Evolutionary conservation across 2,113 vertebrate genomes (phyloP).

Genomic region (Tricholaema leucomelas): DNA sequence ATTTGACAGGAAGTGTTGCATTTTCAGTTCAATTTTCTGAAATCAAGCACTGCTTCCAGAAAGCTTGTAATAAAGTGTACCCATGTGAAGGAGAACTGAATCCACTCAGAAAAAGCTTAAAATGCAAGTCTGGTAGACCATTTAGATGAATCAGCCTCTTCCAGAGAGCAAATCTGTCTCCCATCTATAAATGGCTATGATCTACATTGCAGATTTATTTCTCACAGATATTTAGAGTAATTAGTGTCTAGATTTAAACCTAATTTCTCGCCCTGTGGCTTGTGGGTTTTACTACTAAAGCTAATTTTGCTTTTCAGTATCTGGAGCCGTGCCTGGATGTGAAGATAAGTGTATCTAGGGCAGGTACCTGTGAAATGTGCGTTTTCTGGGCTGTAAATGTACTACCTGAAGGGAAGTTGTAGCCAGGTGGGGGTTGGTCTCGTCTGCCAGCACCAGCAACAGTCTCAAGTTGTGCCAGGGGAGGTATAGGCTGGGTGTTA

Average conservation of each 20-base stretch:
- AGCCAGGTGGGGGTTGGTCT: no score
- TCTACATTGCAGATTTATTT: constrained; percentile 18
- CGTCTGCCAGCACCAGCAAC: no score
- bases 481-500: no score
- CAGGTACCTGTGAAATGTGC: not conserved
- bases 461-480: no score
- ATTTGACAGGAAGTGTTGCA: not conserved
- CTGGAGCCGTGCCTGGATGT: not conserved
- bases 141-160: constrained; percentile 42
- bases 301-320: not conserved
- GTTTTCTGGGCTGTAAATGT: not conserved
- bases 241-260: constrained; percentile 12
- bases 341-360: not conserved
- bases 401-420: no score
- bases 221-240: not conserved
- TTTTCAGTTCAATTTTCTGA: not conserved
- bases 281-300: not conserved
- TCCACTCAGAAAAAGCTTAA: not conserved
- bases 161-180: not conserved
- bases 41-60: not conserved
- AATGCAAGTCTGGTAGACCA: not conserved
- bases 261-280: not conserved
- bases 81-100: not conserved
- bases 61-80: not conserved
- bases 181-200: not conserved